Conservation (phyloP, 2,113 vertebrate species). For the Pholis gunnellus region DNA sequence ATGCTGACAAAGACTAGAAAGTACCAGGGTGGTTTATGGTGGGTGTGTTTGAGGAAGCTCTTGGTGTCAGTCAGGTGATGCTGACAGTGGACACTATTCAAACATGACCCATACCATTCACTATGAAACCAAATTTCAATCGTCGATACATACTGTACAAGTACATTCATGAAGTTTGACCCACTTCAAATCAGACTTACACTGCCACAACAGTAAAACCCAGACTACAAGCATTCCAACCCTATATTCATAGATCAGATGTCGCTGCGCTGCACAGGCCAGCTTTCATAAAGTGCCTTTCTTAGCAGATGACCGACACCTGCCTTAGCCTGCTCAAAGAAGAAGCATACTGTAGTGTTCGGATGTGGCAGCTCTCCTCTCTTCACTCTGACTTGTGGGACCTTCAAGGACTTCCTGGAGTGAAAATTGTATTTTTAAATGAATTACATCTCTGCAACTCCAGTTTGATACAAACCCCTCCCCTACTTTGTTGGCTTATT, state of each 20-base stretch:
- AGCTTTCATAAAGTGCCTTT: slow-evolving; percentile 7
- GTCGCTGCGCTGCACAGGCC: not conserved
- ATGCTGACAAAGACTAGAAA: slow-evolving; percentile 1
- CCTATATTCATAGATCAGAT: slow-evolving; percentile 13
- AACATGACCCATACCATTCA: slow-evolving; percentile 1
- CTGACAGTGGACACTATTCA: not conserved
- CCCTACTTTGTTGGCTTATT: slow-evolving; percentile 11
- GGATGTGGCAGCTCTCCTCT: not conserved
- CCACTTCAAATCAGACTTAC: not conserved
- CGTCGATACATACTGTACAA: not conserved
- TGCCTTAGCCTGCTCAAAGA: slow-evolving; percentile 8
- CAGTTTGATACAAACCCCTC: not conserved
- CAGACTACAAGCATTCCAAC: not conserved
- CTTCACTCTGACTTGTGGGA: not conserved
- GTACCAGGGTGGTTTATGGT: not conserved
- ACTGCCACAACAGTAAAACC: slow-evolving; percentile 7
- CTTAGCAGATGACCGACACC: not conserved
- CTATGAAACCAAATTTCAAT: not conserved
- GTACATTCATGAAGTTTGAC: not conserved
- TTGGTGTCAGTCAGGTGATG: slow-evolving; percentile 8
- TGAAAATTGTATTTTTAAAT: not conserved
- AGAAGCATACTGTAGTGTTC: slow-evolving; percentile 4
- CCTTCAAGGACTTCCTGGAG: not conserved
- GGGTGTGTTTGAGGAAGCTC: not conserved
- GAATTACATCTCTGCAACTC: not conserved